Conservation (phyloP, 2,797 vertebrate genomes). For the Ctenosaura bakeri region DNA sequence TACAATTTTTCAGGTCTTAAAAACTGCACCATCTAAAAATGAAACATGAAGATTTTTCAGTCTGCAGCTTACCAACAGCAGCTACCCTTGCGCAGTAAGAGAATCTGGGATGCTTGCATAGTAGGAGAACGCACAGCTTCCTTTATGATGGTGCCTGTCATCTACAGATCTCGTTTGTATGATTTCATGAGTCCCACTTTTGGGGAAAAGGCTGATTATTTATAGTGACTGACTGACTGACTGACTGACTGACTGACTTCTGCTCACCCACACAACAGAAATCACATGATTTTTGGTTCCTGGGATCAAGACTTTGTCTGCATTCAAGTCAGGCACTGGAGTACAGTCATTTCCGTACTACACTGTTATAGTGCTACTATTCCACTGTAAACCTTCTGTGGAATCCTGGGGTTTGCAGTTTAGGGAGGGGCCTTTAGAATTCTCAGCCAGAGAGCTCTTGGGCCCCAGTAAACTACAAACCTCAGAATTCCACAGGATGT, state of each 20-base stretch:
- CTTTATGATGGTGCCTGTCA: background rate
- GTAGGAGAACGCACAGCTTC: background rate
- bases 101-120: background rate
- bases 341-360: too few species aligned
- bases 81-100: background rate
- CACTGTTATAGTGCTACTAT: too few species aligned
- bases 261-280: too few species aligned
- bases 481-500: too few species aligned
- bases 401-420: too few species aligned
- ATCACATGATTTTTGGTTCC: background rate
- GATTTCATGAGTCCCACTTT: background rate
- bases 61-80: background rate
- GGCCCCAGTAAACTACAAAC: too few species aligned
- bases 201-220: background rate
- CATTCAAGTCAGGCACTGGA: background rate
- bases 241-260: too few species aligned
- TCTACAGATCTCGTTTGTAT: background rate
- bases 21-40: slow-evolving; percentile 18
- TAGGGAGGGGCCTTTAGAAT: too few species aligned
- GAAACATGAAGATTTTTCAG: background rate
- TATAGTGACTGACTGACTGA: too few species aligned
- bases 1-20: background rate
- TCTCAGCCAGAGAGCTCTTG: too few species aligned
- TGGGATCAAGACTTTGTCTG: background rate
- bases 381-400: too few species aligned